These are phyloP conservation scores for Steinernema carpocapsae DNA, from an alignment of 2,888 invertebrate species.

Conservation along the genomic window DNA sequence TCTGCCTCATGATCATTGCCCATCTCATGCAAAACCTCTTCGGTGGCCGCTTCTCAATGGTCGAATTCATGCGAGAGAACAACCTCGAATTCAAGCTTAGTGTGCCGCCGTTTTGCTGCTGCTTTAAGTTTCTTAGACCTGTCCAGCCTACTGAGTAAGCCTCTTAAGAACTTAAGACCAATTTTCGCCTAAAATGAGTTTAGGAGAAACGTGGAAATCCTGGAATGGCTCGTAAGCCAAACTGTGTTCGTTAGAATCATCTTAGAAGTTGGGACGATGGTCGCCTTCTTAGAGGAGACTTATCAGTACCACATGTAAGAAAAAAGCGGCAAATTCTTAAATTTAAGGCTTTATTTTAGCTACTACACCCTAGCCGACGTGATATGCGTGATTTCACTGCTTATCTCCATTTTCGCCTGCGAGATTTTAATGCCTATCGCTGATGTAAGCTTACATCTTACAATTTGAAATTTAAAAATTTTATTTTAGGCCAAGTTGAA, in stretches of 20 bases:
- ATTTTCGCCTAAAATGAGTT: constrained; percentile 6
- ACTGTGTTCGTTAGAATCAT: constrained; percentile 38
- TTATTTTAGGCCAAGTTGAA: neutral
- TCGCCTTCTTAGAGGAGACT: constrained; percentile 30
- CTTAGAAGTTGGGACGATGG: constrained; percentile 27
- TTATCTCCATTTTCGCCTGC: constrained; percentile 19
- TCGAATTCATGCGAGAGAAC: constrained; percentile 29
- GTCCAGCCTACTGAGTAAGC: constrained; percentile 34
- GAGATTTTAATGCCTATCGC: constrained; percentile 28
- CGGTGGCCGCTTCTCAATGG: constrained; percentile 34
- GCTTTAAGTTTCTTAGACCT: neutral
- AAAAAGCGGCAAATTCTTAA: neutral
- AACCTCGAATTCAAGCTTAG: constrained; percentile 30
- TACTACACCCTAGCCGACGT: constrained; percentile 32
- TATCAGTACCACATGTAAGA: constrained; percentile 27
- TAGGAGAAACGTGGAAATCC: constrained; percentile 24
- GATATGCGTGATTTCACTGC: constrained; percentile 17
- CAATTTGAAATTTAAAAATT: neutral
- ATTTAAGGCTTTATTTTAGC: neutral
- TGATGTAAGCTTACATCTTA: neutral
- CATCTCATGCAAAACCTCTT: constrained; percentile 38
- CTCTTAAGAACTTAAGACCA: neutral
- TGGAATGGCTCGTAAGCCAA: constrained; percentile 40
- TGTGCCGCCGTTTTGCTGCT: constrained; percentile 34
- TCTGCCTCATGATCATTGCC: constrained; percentile 32